Evolutionary conservation across 2,797 vertebrate genomes (phyloP).

Genomic region (Myotis vivesi): DNA sequence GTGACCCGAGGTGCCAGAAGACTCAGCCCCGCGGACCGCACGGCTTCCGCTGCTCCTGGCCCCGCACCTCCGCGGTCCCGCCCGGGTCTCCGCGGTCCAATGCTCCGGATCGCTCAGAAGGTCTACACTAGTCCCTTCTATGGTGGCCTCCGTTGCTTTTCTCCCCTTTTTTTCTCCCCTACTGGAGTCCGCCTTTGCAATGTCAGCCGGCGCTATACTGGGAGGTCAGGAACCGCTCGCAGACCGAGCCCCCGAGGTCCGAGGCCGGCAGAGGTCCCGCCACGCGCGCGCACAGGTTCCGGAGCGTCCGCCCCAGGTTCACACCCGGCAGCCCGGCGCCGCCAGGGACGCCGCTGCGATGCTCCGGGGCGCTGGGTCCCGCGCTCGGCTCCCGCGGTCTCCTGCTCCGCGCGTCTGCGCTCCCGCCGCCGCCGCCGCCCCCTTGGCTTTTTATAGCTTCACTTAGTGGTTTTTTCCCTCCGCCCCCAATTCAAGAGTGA

Average conservation of each 20-base stretch:
- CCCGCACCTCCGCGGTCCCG: neutral
- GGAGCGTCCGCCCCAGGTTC: neutral
- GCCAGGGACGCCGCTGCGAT: fast-evolving
- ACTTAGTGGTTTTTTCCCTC: conserved; percentile 84
- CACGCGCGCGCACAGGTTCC: neutral
- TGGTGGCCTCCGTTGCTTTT: neutral
- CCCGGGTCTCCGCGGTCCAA: neutral
- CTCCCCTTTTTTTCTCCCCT: conserved; percentile 67
- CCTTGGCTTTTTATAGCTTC: conserved; percentile 87
- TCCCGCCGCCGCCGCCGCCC: conserved; percentile 68
- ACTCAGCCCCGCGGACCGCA: conserved; percentile 62
- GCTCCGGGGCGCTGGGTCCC: neutral
- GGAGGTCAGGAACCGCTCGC: neutral
- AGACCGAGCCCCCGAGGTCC: neutral
- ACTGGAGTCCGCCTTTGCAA: conserved; percentile 52
- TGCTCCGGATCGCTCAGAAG: neutral
- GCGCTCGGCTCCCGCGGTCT: neutral
- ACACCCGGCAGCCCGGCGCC: neutral
- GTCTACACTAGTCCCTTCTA: neutral
- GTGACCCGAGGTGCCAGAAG: conserved; percentile 68
- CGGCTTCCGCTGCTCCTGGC: neutral
- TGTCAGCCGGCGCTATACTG: neutral
- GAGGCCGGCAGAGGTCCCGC: neutral
- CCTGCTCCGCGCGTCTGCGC: neutral
- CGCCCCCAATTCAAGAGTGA: conserved; percentile 85